phyloP scores from a whole-genome alignment of 2,888 invertebrate genomes.

The Cephus spinipes region DNA sequence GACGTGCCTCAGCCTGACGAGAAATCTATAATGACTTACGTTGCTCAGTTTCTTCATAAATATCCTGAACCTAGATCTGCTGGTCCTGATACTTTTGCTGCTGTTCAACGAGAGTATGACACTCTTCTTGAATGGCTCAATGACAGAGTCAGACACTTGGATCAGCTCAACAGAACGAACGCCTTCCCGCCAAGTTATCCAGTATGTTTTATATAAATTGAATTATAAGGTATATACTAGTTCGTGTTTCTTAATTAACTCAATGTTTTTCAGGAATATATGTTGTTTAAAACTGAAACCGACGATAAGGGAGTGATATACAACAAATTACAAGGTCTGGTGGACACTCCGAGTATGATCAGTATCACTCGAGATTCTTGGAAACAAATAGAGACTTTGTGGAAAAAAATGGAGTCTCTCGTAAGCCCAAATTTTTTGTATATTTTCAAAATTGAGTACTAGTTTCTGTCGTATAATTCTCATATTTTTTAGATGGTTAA shows the following conservation, averaged over 20 bases:
- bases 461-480: neutral
- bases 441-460: neutral
- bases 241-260: neutral
- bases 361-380: conserved; percentile 89
- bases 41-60: conserved; percentile 97
- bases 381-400: conserved; percentile 82
- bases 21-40: conserved; percentile 98
- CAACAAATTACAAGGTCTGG: conserved; percentile 82
- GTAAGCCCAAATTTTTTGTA: conserved; percentile 44
- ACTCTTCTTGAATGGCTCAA: conserved; percentile 85
- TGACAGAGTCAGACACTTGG: conserved; percentile 81
- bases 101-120: conserved; percentile 85
- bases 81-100: conserved; percentile 79
- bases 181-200: conserved; percentile 81
- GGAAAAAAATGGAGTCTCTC: conserved; percentile 80
- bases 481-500: no score
- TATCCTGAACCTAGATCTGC: conserved; percentile 88
- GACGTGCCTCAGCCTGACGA: conserved; percentile 97
- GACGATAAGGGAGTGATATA: conserved; percentile 79
- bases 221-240: neutral
- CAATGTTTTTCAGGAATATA: conserved; percentile 74
- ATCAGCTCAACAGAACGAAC: conserved; percentile 81
- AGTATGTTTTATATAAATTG: conserved; percentile 54
- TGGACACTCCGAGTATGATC: conserved; percentile 84
- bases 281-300: conserved; percentile 81